phyloP scores from a whole-genome alignment of 2,888 invertebrate species.

The Laspeyria flexula region DNA sequence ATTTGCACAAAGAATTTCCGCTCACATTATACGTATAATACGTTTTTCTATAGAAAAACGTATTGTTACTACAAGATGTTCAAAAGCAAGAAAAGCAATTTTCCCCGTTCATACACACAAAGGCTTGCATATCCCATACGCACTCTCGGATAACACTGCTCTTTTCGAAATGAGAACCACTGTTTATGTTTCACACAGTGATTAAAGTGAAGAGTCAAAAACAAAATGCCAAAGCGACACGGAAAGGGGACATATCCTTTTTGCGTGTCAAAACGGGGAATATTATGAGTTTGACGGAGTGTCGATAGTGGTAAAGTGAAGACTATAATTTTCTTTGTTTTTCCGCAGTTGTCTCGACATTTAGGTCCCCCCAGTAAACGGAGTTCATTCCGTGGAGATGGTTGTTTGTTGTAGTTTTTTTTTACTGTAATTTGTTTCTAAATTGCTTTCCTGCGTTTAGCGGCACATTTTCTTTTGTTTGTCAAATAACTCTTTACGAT shows the following conservation, averaged over 20 bases:
- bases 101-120: conserved; percentile 56
- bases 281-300: conserved; percentile 69
- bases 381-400: conserved; percentile 38
- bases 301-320: conserved; percentile 66
- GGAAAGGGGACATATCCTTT: conserved; percentile 51
- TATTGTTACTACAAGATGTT: conserved; percentile 43
- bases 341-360: conserved; percentile 38
- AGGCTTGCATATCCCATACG: conserved; percentile 60
- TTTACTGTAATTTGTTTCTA: background rate
- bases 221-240: conserved; percentile 67
- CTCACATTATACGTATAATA: conserved; percentile 18
- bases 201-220: conserved; percentile 86
- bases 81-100: conserved; percentile 56
- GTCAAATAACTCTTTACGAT: background rate
- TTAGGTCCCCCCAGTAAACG: conserved; percentile 26
- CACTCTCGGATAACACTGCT: conserved; percentile 65
- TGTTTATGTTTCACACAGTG: conserved; percentile 81
- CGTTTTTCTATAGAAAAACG: conserved; percentile 6
- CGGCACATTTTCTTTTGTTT: background rate
- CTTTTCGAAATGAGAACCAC: conserved; percentile 80
- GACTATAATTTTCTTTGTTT: conserved; percentile 73
- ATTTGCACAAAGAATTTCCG: background rate
- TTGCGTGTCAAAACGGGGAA: conserved; percentile 55
- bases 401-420: conserved; percentile 25
- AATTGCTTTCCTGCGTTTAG: conserved; percentile 4